These are phyloP conservation scores for Noctuana brunneofusca DNA, from an alignment of 2,888 invertebrate genomes.

Conservation along the genomic window DNA sequence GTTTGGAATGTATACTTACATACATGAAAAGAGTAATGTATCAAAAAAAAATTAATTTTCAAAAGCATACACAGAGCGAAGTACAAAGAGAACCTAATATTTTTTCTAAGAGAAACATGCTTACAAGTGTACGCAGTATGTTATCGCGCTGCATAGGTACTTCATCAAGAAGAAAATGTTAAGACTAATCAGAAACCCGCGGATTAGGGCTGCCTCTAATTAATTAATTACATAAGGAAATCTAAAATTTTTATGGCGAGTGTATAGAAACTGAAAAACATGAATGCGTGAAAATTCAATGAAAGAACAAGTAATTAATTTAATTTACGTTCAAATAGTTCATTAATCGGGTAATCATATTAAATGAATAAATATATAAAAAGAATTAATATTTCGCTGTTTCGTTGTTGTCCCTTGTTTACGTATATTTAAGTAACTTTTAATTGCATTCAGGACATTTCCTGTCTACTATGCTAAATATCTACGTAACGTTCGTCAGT, in stretches of 20 bases:
- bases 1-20: neutral
- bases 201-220: constrained; percentile 18
- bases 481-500: neutral
- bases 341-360: no score
- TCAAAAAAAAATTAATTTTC: neutral
- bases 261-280: no score
- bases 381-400: no score
- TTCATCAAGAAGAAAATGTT: constrained; percentile 30
- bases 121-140: constrained; percentile 19
- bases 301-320: no score
- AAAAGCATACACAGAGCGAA: neutral
- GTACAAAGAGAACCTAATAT: neutral
- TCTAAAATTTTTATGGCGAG: no score
- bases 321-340: no score
- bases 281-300: no score
- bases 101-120: constrained; percentile 6
- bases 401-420: no score
- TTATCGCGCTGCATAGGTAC: constrained; percentile 27
- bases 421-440: neutral
- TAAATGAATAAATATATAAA: no score
- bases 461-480: neutral
- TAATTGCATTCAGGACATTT: neutral
- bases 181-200: constrained; percentile 23
- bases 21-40: neutral
- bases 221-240: neutral